phyloP scores from a whole-genome alignment of 2,113 vertebrate species.

The Hippocampus guttulatus region DNA sequence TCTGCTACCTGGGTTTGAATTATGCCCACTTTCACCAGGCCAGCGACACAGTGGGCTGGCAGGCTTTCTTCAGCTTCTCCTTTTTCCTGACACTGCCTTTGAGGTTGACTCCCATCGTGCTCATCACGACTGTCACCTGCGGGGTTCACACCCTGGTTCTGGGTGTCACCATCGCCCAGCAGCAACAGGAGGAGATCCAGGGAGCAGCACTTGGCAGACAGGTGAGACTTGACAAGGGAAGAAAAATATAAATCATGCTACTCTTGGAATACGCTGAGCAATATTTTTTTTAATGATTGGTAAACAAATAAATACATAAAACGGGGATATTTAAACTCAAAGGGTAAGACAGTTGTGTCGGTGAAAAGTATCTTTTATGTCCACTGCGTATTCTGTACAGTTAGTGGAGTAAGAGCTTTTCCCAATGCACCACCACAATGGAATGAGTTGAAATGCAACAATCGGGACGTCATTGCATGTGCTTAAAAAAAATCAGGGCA shows the following conservation, averaged over 20 bases:
- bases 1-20: slow-evolving; percentile 87
- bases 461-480: too few species aligned
- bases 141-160: slow-evolving; percentile 86
- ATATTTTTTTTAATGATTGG: neutral
- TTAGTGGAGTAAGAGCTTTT: too few species aligned
- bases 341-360: too few species aligned
- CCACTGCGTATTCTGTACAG: too few species aligned
- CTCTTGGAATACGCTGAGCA: too few species aligned
- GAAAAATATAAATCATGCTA: neutral
- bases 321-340: too few species aligned
- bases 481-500: too few species aligned
- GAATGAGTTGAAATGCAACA: neutral
- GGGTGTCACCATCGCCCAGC: slow-evolving; percentile 87
- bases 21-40: slow-evolving; percentile 82
- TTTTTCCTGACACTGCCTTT: slow-evolving; percentile 90
- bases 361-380: too few species aligned
- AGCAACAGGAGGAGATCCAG: slow-evolving; percentile 78
- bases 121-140: slow-evolving; percentile 83
- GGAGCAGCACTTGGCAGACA: slow-evolving; percentile 77
- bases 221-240: slow-evolving; percentile 64
- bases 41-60: slow-evolving; percentile 94
- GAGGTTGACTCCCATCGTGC: slow-evolving; percentile 83
- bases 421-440: neutral
- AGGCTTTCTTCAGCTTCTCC: slow-evolving; percentile 92
- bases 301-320: too few species aligned